Percentiles rank a stretch among this genome's conserved stretches.
Evolutionary conservation across 2,888 invertebrate genomes (phyloP).

Genomic region (Plagodis pulveraria): DNA sequence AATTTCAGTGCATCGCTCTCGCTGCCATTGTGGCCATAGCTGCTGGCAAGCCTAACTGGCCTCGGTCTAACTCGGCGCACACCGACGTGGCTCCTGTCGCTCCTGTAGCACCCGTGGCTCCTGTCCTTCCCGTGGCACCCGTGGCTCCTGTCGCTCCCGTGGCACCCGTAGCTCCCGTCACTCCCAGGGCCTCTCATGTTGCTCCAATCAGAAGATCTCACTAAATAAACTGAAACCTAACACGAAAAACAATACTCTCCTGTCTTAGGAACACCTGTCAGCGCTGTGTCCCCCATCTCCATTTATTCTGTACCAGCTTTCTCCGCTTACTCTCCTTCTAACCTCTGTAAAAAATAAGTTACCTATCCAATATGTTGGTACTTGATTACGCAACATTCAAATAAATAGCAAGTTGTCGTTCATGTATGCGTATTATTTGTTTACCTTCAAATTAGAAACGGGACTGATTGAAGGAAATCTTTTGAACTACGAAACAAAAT

Average conservation of each 20-base stretch:
- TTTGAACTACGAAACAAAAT: no score
- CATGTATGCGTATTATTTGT: no score
- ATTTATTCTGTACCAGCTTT: conserved; percentile 12
- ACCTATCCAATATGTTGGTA: no score
- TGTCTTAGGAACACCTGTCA: conserved; percentile 3
- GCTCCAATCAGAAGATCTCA: conserved; percentile 2
- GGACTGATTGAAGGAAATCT: no score
- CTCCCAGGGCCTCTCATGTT: conserved; percentile 5
- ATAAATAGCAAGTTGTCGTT: no score
- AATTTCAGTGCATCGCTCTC: conserved; percentile 47
- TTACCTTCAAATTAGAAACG: no score
- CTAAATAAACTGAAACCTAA: no score
- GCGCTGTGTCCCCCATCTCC: conserved; percentile 3
- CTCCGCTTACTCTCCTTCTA: conserved; percentile 12
- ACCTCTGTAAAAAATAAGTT: conserved; percentile 27
- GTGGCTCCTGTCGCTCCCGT: conserved; percentile 11
- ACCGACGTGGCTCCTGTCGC: conserved; percentile 9
- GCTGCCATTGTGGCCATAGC: conserved; percentile 57
- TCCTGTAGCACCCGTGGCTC: conserved; percentile 17
- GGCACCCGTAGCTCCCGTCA: conserved; percentile 4
- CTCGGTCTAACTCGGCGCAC: conserved; percentile 15
- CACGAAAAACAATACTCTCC: no score
- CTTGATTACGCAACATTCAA: no score
- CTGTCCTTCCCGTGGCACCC: conserved; percentile 3
- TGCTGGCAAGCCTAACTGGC: conserved; percentile 57